A percentile compares a stretch with the other conserved stretches of the same genome.
phyloP scores from a whole-genome alignment of 2,888 invertebrate species.

The Parnassius apollo region DNA sequence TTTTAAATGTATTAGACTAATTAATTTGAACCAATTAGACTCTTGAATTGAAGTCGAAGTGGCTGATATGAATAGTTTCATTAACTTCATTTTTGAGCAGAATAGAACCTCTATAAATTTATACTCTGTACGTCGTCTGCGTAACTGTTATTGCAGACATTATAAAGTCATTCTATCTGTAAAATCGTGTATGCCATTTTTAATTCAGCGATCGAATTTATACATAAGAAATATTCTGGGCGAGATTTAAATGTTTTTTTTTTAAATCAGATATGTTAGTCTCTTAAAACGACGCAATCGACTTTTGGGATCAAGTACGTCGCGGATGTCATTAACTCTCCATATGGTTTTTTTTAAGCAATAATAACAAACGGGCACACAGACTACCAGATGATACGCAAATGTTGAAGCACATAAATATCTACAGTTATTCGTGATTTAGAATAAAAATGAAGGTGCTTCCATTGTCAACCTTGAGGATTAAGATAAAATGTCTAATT shows the following conservation, averaged over 20 bases:
- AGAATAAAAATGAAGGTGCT: too few relatives aligned
- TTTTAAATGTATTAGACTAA: too few relatives aligned
- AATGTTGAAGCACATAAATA: too few relatives aligned
- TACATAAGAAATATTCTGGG: slow-evolving; percentile 25
- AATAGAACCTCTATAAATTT: slow-evolving; percentile 4
- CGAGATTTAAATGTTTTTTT: slow-evolving; percentile 15
- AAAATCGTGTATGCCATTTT: slow-evolving; percentile 27
- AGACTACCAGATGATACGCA: too few relatives aligned
- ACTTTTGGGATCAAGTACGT: neutral
- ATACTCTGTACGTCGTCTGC: slow-evolving; percentile 7
- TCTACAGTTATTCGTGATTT: too few relatives aligned
- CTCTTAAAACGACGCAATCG: slow-evolving; percentile 5
- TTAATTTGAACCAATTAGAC: too few relatives aligned
- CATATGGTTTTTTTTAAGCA: too few relatives aligned
- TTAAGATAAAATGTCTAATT: too few relatives aligned
- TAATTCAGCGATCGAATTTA: slow-evolving; percentile 25
- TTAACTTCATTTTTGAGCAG: too few relatives aligned
- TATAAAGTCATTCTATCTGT: slow-evolving; percentile 20
- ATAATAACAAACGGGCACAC: neutral
- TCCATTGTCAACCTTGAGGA: too few relatives aligned
- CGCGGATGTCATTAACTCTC: slow-evolving; percentile 8
- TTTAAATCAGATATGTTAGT: slow-evolving; percentile 8
- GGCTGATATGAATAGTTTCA: too few relatives aligned
- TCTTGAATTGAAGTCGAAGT: too few relatives aligned
- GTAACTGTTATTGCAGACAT: slow-evolving; percentile 25